Evolutionary conservation across 1,140 invertebrate genomes (phyloP).

Genomic region (Drosophila ironensis): DNA sequence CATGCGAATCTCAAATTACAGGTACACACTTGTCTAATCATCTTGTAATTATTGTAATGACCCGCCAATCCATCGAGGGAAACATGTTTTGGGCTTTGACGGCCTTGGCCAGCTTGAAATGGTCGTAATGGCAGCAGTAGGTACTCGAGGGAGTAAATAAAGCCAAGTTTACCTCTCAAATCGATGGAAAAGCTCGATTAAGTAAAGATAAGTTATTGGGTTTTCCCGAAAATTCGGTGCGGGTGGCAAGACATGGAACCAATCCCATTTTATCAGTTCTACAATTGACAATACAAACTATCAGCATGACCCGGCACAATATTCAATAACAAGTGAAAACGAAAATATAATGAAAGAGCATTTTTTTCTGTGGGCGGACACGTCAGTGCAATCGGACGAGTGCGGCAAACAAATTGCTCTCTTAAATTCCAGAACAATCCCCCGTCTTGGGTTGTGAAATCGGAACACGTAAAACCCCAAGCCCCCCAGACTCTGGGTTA

Average conservation of each 20-base stretch:
- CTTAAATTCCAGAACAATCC: slow-evolving; percentile 30
- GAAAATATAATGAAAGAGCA: background rate
- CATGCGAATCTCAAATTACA: slow-evolving; percentile 23
- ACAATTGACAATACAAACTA: slow-evolving; percentile 31
- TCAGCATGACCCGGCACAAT: slow-evolving; percentile 33
- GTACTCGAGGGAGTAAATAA: background rate
- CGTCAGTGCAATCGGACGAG: slow-evolving; percentile 4
- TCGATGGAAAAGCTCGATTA: background rate
- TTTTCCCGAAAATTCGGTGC: slow-evolving; percentile 1
- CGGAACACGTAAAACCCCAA: slow-evolving; percentile 15
- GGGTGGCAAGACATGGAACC: slow-evolving; percentile 6
- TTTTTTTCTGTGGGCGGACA: slow-evolving; percentile 7
- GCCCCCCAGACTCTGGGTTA: slow-evolving; percentile 3
- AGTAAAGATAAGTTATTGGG: no score
- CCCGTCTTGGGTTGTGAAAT: slow-evolving; percentile 10
- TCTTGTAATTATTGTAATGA: slow-evolving; percentile 11
- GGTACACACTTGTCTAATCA: background rate
- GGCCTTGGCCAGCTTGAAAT: slow-evolving; percentile 3
- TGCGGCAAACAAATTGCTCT: slow-evolving; percentile 22
- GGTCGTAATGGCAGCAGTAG: background rate
- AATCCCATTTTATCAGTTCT: slow-evolving; percentile 38
- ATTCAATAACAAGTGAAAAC: slow-evolving; percentile 16
- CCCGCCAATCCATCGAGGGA: slow-evolving; percentile 1
- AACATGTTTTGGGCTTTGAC: background rate
- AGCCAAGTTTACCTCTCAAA: background rate